Base-by-base conservation (phyloP, 2,113 vertebrate species). In the Nerophis ophidion region DNA sequence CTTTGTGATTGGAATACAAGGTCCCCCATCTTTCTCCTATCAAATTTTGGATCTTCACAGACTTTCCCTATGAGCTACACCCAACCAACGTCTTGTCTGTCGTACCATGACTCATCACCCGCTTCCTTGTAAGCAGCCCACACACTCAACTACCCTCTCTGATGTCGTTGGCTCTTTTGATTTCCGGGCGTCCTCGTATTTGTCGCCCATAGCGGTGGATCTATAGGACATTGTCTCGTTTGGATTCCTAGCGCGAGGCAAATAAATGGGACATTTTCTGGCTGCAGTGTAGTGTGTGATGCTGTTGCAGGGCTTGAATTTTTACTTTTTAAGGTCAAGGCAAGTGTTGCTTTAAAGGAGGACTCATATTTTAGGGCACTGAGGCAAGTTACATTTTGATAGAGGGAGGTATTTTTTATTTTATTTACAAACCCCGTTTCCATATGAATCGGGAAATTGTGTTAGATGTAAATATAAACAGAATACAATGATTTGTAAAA, bases 141-240 rank as follows among this genome's bases (percentile, higher is more conserved):
- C 78, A 70, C 67, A 44, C 65, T 70, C 48, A 14, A n/a, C 13
- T 34, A 72, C 57, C 61, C 61, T 52, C 48, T 48, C 62, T 88
- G 79, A 85, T 82, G 72, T 86, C 83, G 86, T 58, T 42, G 51
- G 36, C 46, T 65, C 63, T 66, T 83, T 82, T 81, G 63, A 80
- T 71, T 76, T 58, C 63, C 49, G 53, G 61, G 42, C 19, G 26
- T 46, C 44, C 45, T 49, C 68, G 53, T 48, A n/a, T 60, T 68
- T 67, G 57, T 60, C 14, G n/a, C 40, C 38, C 26, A 6, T 71
- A 66, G 67, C 55, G 13, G 55, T 57, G 38, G 0, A 72, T 84
- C 67, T 84, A 58, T 78, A 75, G 73, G 58, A 63, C 77, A 61
- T 82, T 86, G 82, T 84, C 38, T 64, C 15, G 51, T 53, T 63